Conservation (phyloP, 2,888 invertebrate genomes). For the Dryococelus australis region DNA sequence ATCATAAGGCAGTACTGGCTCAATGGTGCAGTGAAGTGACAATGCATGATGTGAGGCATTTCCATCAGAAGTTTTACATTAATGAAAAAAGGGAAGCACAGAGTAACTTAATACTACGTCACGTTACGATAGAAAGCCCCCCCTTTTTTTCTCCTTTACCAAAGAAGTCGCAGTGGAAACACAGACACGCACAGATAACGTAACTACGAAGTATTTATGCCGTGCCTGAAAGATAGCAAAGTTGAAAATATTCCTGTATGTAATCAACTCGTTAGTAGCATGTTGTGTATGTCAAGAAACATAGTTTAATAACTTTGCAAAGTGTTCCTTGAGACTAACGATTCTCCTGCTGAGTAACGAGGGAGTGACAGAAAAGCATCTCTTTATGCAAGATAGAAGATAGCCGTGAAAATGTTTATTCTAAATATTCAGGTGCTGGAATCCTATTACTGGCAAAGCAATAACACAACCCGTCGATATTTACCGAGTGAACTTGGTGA, state of each 20-base stretch:
- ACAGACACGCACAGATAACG: not conserved
- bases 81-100: not conserved
- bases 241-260: not conserved
- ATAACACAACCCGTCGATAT: no score
- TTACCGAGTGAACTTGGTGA: no score
- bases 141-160: not conserved
- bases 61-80: not conserved
- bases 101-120: conserved; percentile 17
- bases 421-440: no score
- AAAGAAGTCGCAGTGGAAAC: not conserved
- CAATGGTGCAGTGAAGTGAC: no score
- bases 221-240: conserved; percentile 13
- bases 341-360: no score
- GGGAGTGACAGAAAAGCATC: no score
- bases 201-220: conserved; percentile 29
- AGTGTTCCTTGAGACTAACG: not conserved
- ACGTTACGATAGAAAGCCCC: not conserved
- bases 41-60: not conserved
- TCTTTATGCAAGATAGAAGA: no score
- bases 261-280: not conserved
- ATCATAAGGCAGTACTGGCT: not conserved
- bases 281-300: not conserved
- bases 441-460: no score
- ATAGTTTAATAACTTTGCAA: not conserved
- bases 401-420: no score